Evolutionary conservation across 1,140 invertebrate species (phyloP).

Genomic region (Ctenoplectra terminalis): DNA sequence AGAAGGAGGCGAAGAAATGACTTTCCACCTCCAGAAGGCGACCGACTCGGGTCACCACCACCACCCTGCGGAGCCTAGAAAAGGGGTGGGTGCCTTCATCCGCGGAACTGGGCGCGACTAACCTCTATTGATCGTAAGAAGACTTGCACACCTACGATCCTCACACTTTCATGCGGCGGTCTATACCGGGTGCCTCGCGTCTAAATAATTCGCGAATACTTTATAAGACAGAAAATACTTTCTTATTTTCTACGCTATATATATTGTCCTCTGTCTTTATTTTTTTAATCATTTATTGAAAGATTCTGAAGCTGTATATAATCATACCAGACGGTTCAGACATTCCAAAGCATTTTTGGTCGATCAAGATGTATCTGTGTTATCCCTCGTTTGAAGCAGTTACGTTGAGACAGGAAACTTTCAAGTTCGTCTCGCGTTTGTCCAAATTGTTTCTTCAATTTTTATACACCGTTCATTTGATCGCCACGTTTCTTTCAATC

Average conservation of each 20-base stretch:
- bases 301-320: background rate
- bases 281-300: no score
- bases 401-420: no score
- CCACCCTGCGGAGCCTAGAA: constrained; percentile 56
- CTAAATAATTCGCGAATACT: constrained; percentile 54
- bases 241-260: background rate
- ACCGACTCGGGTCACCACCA: constrained; percentile 52
- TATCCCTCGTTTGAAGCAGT: no score
- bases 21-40: constrained; percentile 60
- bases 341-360: no score
- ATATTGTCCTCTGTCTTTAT: background rate
- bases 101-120: constrained; percentile 77
- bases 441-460: no score
- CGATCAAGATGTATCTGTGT: no score
- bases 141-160: constrained; percentile 75
- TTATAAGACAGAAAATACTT: no score
- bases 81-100: constrained; percentile 70
- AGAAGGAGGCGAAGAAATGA: constrained; percentile 58
- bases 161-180: constrained; percentile 67
- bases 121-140: constrained; percentile 79
- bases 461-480: no score
- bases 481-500: background rate
- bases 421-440: no score
- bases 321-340: no score
- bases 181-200: constrained; percentile 65